Conservation (phyloP, 2,888 invertebrate genomes). For the Meliscaeva auricollis region DNA sequence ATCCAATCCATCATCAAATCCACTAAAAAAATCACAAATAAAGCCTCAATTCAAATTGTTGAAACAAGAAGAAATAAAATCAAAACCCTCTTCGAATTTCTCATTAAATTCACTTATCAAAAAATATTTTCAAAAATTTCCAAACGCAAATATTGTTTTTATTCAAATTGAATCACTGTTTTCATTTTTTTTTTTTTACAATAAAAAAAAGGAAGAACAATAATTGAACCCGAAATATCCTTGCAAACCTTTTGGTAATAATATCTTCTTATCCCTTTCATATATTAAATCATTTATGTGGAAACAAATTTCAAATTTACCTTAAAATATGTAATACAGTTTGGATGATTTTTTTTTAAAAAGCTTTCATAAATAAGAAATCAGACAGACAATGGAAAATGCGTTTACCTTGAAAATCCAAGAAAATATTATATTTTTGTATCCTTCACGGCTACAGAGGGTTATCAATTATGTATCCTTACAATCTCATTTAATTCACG, state of each 20-base stretch:
- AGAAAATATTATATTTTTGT: constrained; percentile 5
- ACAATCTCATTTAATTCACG: not conserved
- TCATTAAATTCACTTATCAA: too few species aligned
- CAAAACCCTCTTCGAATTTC: too few species aligned
- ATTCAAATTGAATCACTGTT: not conserved
- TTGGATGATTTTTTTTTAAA: not conserved
- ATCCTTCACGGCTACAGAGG: not conserved
- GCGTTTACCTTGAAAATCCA: constrained; percentile 17
- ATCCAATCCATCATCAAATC: too few species aligned
- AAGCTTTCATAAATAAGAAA: not conserved
- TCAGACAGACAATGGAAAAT: not conserved
- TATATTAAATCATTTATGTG: not conserved
- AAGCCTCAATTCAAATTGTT: too few species aligned
- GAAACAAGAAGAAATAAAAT: too few species aligned
- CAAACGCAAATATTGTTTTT: constrained; percentile 11
- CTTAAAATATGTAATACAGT: not conserved
- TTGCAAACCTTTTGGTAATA: not conserved
- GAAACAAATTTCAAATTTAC: not conserved
- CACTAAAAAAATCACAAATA: too few species aligned
- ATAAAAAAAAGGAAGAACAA: not conserved
- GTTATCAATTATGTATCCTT: constrained; percentile 8
- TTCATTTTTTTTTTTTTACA: not conserved
- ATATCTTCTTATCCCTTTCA: not conserved
- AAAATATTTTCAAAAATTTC: too few species aligned
- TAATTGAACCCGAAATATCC: constrained; percentile 8